Evolutionary conservation across 2,888 invertebrate species (phyloP), one percentile per base, ranked within the genome.

Genomic region (Caenorhabditis wallacei): DNA sequence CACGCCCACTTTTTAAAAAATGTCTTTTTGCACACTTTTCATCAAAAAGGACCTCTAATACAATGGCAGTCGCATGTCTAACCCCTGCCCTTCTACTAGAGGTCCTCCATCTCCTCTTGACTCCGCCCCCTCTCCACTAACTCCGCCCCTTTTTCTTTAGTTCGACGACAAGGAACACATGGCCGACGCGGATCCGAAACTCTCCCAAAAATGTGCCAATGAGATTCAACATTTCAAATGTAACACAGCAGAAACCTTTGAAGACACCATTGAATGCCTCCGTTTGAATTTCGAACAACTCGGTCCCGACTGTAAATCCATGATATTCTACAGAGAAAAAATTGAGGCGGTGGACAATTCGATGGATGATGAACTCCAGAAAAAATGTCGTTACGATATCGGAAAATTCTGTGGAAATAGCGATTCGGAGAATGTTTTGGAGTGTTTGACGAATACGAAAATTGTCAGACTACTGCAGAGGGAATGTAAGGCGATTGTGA

Each of bases 141-240:
- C 61, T 51, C 20, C 1, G 0, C 10, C 20, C 37, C 26, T 11
- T 2, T 30, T 30, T 1, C 80, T 89, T 74, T 78, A 87, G 91
- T 92, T 80, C 95, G 95, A 96, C 85, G 97, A 98, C 93, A 96
- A 91, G 94, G 91, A 95, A 96, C 85, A 95, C 95, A 84, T 92
- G 91, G 88, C 83, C 22, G 91, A 91, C 51, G 91, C 93, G 16
- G 93, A 93, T 84, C 92, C 93, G n/a, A 88, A 91, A 26, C 87
- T 93, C 76, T 87, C 88, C 61, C 72, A 86, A 68, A 88, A 90
- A 63, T 92, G 92, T 56, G 69, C 81, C 7, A 69, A 30, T 1
- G 92, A 92, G 53, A 80, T 92, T 57, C 10, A 48, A 10, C 69
- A 81, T 5, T 87, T 82, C 61, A 80, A 83, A n/a, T 87, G 88